Percentiles rank a stretch among this genome's conserved stretches.
Evolutionary conservation across 1,140 invertebrate genomes (phyloP).

Genomic region (Macrotrachela quadricornifera): DNA sequence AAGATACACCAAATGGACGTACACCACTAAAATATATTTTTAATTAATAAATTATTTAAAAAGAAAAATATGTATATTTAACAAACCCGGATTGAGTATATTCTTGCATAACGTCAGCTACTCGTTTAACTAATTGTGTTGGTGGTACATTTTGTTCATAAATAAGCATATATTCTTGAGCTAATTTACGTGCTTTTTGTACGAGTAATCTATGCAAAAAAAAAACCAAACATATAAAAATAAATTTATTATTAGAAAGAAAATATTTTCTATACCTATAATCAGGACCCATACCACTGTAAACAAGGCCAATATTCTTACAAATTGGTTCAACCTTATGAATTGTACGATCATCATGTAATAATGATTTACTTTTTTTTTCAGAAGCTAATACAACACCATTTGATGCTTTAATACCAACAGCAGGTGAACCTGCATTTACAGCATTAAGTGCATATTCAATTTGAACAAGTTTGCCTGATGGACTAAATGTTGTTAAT

Average conservation of each 20-base stretch:
- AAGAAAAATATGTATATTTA: neutral
- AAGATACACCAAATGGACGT: slow-evolving; percentile 87
- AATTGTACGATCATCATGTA: slow-evolving; percentile 86
- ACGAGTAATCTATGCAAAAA: slow-evolving; percentile 43
- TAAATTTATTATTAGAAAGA: too few species aligned
- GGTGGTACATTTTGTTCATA: slow-evolving; percentile 89
- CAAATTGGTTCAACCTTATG: slow-evolving; percentile 88
- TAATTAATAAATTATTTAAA: neutral
- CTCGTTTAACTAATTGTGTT: slow-evolving; percentile 75
- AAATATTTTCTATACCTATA: slow-evolving; percentile 22
- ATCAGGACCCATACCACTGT: slow-evolving; percentile 55
- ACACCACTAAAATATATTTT: slow-evolving; percentile 53
- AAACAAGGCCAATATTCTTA: slow-evolving; percentile 88
- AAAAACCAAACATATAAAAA: too few species aligned
- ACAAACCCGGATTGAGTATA: slow-evolving; percentile 90
- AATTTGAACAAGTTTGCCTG: slow-evolving; percentile 95
- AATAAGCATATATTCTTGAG: slow-evolving; percentile 71
- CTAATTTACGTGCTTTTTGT: slow-evolving; percentile 80
- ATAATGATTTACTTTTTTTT: slow-evolving; percentile 86
- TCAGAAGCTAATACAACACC: slow-evolving; percentile 87
- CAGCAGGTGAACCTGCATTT: slow-evolving; percentile 86
- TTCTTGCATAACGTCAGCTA: slow-evolving; percentile 96
- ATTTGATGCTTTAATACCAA: slow-evolving; percentile 66
- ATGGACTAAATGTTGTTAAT: slow-evolving; percentile 46
- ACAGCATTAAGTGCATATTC: slow-evolving; percentile 98